Base-by-base conservation (phyloP, 1,140 invertebrate species). In the Meteorus sp. region DNA sequence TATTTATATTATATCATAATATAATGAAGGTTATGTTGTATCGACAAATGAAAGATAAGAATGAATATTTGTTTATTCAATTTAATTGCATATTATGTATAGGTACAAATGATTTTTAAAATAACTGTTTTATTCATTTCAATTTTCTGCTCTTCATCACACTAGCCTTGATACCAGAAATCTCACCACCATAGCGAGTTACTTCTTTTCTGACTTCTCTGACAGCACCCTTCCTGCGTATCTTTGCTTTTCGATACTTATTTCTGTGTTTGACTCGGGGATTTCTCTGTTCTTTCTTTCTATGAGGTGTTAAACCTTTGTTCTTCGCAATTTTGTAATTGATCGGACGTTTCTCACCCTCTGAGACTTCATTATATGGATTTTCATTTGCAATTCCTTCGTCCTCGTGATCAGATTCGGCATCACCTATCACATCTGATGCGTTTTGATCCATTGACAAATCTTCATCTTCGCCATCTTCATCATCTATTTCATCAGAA, bases 321-420 rank as follows among this genome's bases (percentile, higher is more conserved):
- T 98, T 98, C 77, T 97, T 97, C 6, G 90, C 87, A 69, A 97
- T 97, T 85, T 95, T 84, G 74, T 94, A 94, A 13, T 90, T 96
- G 63, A 97, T 96, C 48, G 85, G 85, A 68, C 95, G 82, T 70
- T 93, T 95, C 27, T 81, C 85, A 25, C 70, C 68, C 51, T 67
- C 61, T 69, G 63, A 67, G 61, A 27, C 68, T 70, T 75, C 74
- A 69, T n/a, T n/a, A n/a, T n/a, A n/a, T n/a, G n/a, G n/a, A n/a
- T n/a, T n/a, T n/a, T n/a, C n/a, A n/a, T n/a, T n/a, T n/a, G n/a
- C n/a, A n/a, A 25, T 0, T 45, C 63, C 62, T 72, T 68, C 58
- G 35, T 66, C 57, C 35, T 70, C 63, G 73, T 68, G 15, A 3
- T 65, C 60, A 45, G 70, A 67, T 54, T 71, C 66, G 20, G 80